Evolutionary conservation across 2,113 vertebrate genomes (phyloP).

Genomic region (Sigmodon hispidus): DNA sequence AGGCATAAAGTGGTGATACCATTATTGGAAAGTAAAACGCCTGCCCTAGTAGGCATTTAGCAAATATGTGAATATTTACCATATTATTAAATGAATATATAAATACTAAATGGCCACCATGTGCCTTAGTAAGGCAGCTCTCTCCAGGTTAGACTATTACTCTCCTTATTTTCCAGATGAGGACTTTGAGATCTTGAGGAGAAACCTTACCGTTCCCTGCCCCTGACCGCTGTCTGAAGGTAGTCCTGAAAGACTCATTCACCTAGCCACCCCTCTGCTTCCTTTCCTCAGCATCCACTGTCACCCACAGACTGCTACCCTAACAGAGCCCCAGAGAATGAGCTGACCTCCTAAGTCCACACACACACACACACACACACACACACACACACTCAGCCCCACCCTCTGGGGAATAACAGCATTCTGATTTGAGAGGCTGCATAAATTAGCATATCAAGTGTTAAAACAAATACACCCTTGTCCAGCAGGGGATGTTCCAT

Average conservation of each 20-base stretch:
- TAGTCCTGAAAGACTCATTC: background rate
- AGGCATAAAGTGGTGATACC: background rate
- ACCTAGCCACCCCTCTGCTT: background rate
- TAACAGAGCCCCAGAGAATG: background rate
- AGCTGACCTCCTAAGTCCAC: background rate
- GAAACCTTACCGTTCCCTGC: background rate
- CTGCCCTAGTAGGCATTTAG: background rate
- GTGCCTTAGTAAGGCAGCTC: background rate
- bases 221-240: background rate
- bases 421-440: background rate
- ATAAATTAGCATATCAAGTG: background rate
- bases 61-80: background rate
- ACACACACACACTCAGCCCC: background rate
- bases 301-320: background rate
- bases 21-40: background rate
- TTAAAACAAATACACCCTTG: background rate
- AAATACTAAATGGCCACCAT: background rate
- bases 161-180: background rate
- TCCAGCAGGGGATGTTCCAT: constrained; percentile 50
- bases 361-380: background rate
- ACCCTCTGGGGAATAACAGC: background rate
- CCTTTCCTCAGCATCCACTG: background rate
- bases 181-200: background rate
- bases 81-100: too few relatives aligned
- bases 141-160: background rate